Conservation (phyloP, 2,797 vertebrate species). For the Rhinoraja longicauda region DNA sequence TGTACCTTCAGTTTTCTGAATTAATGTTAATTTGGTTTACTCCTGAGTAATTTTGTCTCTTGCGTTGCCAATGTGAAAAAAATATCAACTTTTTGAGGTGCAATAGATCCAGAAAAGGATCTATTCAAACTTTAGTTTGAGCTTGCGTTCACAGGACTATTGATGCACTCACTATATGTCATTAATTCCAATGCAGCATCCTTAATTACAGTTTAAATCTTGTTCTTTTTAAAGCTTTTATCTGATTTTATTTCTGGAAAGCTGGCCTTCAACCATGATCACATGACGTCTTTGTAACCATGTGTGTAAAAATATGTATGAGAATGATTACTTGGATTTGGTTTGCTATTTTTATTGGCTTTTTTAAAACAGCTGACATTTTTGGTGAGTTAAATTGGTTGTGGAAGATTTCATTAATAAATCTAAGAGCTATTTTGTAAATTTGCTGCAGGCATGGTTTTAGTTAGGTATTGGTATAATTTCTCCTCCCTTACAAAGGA, state of each 20-base stretch:
- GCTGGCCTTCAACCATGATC: background rate
- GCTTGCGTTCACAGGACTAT: background rate
- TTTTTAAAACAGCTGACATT: background rate
- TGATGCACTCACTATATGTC: background rate
- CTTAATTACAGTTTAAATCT: background rate
- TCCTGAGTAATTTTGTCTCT: background rate
- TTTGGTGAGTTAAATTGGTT: background rate
- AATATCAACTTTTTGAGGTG: background rate
- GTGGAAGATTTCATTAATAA: background rate
- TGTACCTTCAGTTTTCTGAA: background rate
- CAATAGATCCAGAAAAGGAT: background rate
- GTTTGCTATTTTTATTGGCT: background rate
- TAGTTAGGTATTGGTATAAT: background rate
- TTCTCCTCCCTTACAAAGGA: too few relatives aligned
- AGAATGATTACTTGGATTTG: background rate
- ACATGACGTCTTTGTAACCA: conserved; percentile 26
- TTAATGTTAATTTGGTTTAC: background rate
- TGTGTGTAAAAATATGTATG: background rate
- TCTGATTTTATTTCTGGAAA: conserved; percentile 25
- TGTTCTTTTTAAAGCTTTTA: background rate
- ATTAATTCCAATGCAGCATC: background rate
- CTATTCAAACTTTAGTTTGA: background rate
- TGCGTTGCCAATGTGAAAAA: background rate
- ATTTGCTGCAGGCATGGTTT: background rate
- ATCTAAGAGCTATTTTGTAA: background rate